These are phyloP conservation scores for Calycopis cecrops DNA, from an alignment of 1,140 invertebrate species.

Conservation along the genomic window DNA sequence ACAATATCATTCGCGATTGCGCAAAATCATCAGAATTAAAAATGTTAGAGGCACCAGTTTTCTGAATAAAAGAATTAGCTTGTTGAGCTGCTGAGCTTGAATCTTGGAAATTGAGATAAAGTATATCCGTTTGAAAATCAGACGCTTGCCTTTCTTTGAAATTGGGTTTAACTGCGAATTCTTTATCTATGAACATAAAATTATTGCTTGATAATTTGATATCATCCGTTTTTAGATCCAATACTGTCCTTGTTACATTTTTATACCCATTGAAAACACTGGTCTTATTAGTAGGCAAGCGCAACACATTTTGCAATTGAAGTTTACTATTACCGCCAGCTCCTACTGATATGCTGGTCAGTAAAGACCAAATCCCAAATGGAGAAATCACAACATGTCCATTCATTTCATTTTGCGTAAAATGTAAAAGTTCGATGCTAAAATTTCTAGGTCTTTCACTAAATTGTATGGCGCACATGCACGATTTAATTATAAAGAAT, in stretches of 20 bases:
- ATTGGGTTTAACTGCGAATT: conserved; percentile 28
- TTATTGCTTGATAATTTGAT: conserved; percentile 38
- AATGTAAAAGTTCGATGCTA: conserved; percentile 43
- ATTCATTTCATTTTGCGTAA: conserved; percentile 34
- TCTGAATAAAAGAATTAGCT: conserved; percentile 38
- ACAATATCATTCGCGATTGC: conserved; percentile 80
- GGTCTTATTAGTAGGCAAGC: conserved; percentile 32
- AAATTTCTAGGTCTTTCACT: conserved; percentile 46
- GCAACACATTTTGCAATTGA: conserved; percentile 33
- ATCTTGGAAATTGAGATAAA: conserved; percentile 40
- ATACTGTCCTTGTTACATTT: conserved; percentile 29
- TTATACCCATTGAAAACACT: conserved; percentile 34
- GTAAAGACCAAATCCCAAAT: conserved; percentile 48
- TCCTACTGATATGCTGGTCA: conserved; percentile 41
- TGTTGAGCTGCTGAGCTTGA: conserved; percentile 29
- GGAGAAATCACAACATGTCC: conserved; percentile 48
- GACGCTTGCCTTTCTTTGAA: conserved; percentile 19
- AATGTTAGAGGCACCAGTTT: conserved; percentile 34
- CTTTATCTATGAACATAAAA: conserved; percentile 42
- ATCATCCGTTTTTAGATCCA: conserved; percentile 25
- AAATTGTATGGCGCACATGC: conserved; percentile 39
- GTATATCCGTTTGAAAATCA: conserved; percentile 31
- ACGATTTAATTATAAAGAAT: conserved; percentile 21
- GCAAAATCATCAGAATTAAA: conserved; percentile 54
- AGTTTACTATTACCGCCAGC: conserved; percentile 22